Base-by-base conservation (phyloP, 2,888 invertebrate species). In the Eutolmus rufibarbis region DNA sequence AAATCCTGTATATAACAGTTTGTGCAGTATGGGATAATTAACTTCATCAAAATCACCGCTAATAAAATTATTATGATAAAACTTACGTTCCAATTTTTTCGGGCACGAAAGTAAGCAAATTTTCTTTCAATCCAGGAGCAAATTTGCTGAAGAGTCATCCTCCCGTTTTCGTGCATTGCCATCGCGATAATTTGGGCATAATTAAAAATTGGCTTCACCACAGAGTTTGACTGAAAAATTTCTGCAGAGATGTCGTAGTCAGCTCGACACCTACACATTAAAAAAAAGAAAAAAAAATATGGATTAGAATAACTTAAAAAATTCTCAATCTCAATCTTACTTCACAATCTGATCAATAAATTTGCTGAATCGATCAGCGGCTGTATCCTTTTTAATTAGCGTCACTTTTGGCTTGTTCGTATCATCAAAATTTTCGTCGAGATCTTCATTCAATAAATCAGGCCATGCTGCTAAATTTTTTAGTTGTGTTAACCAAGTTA, bases 171-270 rank as follows among this genome's bases (percentile, higher is more conserved):
- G 9, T 93, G 87, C 91, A 93, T 92, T 9, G 92, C 92, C 93
- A 93, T 93, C 1, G 92, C 93, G 74, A 93, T 93, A 3, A 93
- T 92, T 89, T 92, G 92, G 0, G 93, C 92, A 88, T 93, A 93
- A 87, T 93, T 93, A 86, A 92, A 93, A 0, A 92, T 92, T 0
- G 93, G 93, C 78, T 93, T 93, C n/a, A 91, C 91, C 1, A 89
- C 89, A 2, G 91, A 89, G 87, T 92, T 90, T 0, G 90, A 91
- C 89, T 91, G 91, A 88, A 91, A 93, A 40, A 90, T 89, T 2
- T 88, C 88, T 0, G 91, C 90, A 0, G 90, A 90, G 66, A 91
- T 90, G 77, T 92, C 90, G 86, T 93, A 93, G 79, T 91, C 91
- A 28, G 88, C 89, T 40, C 91, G 90, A 88, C 91, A 92, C 37